Evolutionary conservation across 1,140 invertebrate species (phyloP).

Genomic region (Conus betulinus): DNA sequence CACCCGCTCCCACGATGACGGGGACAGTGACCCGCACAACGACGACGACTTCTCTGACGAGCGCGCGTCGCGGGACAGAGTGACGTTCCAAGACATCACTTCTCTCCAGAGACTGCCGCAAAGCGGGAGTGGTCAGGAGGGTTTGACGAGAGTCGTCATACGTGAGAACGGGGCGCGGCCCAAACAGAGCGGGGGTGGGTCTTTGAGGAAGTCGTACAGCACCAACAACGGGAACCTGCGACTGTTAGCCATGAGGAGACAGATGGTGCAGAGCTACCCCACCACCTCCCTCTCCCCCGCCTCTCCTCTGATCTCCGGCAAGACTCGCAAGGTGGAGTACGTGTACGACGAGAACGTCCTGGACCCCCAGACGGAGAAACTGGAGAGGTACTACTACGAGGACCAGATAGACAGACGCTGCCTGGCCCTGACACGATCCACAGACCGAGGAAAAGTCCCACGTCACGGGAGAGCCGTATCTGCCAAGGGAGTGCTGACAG

Average conservation of each 20-base stretch:
- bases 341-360: constrained; percentile 71
- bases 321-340: constrained; percentile 62
- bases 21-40: constrained; percentile 40
- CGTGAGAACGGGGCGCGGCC: constrained; percentile 29
- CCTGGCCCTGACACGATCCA: not conserved
- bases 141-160: not conserved
- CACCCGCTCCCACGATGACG: constrained; percentile 49
- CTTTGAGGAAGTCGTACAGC: not conserved
- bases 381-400: constrained; percentile 70
- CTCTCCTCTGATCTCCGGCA: not conserved
- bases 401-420: constrained; percentile 53
- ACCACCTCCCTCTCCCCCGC: constrained; percentile 10
- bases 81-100: not conserved
- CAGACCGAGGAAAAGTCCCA: not conserved
- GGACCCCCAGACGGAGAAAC: constrained; percentile 69
- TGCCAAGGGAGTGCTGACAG: not conserved
- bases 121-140: not conserved
- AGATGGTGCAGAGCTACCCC: constrained; percentile 5
- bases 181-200: not conserved
- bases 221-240: constrained; percentile 37
- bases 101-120: constrained; percentile 10
- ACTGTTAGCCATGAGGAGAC: constrained; percentile 35
- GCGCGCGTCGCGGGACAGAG: not conserved
- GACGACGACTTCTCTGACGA: constrained; percentile 35
- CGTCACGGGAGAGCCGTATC: not conserved